A percentile compares a stretch with the other conserved stretches of the same genome.
Conservation (phyloP, 2,888 invertebrate species). For the Pteria penguin region DNA sequence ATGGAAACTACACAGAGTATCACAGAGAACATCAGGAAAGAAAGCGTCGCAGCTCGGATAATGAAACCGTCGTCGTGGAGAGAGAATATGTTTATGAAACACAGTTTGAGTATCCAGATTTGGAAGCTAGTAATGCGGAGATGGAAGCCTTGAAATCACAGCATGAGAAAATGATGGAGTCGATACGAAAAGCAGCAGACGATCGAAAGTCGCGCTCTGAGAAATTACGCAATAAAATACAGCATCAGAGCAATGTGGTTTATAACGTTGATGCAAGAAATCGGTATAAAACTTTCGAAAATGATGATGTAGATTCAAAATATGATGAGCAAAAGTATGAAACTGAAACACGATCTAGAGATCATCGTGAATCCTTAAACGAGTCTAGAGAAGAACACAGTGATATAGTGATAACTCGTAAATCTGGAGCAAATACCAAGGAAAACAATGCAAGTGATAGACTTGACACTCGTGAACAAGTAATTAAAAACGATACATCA, state of each 20-base stretch:
- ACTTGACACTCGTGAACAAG: not conserved
- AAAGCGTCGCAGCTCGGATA: constrained; percentile 14
- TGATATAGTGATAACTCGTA: not conserved
- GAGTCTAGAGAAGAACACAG: not conserved
- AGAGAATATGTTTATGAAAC: constrained; percentile 33
- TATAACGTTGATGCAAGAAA: not conserved
- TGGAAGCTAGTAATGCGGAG: constrained; percentile 54
- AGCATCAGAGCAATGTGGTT: not conserved
- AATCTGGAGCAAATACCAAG: not conserved
- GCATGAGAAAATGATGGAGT: constrained; percentile 69
- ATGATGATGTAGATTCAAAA: constrained; percentile 2
- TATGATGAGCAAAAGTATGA: constrained; percentile 11
- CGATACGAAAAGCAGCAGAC: constrained; percentile 57
- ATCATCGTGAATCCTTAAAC: too few species aligned
- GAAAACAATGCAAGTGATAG: not conserved
- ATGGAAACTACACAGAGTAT: not conserved
- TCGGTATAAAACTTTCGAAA: constrained; percentile 20
- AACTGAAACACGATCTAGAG: not conserved
- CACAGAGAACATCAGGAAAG: constrained; percentile 3
- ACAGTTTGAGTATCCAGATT: constrained; percentile 30
- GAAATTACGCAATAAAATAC: constrained; percentile 34
- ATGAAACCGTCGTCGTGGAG: constrained; percentile 37
- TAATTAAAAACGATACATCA: not conserved
- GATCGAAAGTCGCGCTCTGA: constrained; percentile 52
- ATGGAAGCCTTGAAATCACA: constrained; percentile 68